These are phyloP conservation scores for Troides oblongomaculatus DNA, from an alignment of 2,888 invertebrate species.

Conservation along the genomic window DNA sequence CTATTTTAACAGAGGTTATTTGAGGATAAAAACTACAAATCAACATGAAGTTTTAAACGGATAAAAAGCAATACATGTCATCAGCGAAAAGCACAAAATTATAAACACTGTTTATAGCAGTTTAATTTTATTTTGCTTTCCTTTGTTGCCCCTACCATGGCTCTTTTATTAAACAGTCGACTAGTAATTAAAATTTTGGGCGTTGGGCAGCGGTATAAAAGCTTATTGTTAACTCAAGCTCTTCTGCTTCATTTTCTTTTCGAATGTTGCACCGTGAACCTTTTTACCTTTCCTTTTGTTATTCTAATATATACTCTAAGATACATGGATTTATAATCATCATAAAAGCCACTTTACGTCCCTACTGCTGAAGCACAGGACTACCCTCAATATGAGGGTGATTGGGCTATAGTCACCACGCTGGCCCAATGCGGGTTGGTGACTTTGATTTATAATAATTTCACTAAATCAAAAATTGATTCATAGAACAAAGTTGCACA, in stretches of 20 bases:
- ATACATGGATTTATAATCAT: constrained; percentile 11
- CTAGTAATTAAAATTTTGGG: constrained; percentile 37
- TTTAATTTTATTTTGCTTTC: constrained; percentile 3
- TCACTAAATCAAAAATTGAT: constrained; percentile 17
- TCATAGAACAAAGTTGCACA: background rate
- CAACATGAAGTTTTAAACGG: too few relatives aligned
- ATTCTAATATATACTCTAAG: constrained; percentile 24
- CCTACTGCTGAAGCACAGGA: too few relatives aligned
- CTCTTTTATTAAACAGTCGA: constrained; percentile 33
- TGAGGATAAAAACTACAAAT: too few relatives aligned
- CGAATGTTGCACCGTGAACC: constrained; percentile 31
- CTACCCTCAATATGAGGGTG: too few relatives aligned
- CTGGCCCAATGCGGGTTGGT: too few relatives aligned
- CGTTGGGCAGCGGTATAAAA: constrained; percentile 28
- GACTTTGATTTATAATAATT: constrained; percentile 11
- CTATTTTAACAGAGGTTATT: too few relatives aligned
- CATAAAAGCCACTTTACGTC: too few relatives aligned
- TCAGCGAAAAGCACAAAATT: too few relatives aligned
- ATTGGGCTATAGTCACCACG: too few relatives aligned
- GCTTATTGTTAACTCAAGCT: constrained; percentile 33
- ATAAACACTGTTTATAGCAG: background rate
- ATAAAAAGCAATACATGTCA: too few relatives aligned
- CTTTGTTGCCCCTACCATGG: constrained; percentile 12
- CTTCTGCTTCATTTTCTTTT: constrained; percentile 33
- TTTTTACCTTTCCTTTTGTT: constrained; percentile 30